Percentiles rank a stretch among this genome's conserved stretches.
Conservation (phyloP, 2,797 vertebrate species). For the Dipus sagitta region DNA sequence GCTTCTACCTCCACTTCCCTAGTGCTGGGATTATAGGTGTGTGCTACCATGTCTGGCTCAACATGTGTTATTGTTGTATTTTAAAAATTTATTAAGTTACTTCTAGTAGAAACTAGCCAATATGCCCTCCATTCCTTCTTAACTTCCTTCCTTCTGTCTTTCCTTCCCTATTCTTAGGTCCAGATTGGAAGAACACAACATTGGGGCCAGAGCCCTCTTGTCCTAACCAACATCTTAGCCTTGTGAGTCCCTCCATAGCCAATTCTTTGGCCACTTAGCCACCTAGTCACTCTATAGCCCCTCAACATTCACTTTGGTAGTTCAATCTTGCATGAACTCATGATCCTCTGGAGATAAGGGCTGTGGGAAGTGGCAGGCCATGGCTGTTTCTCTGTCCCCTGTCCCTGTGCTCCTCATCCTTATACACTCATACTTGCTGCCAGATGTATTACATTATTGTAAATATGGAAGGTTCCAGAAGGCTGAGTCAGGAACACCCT, state of each 20-base stretch:
- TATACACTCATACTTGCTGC: too few relatives aligned
- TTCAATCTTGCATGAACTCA: not conserved
- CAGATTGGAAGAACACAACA: not conserved
- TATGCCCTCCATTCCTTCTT: not conserved
- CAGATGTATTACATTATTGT: not conserved
- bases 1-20: not conserved
- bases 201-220: not conserved
- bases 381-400: too few relatives aligned
- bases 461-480: not conserved
- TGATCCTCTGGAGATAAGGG: not conserved
- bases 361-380: not conserved
- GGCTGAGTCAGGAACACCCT: not conserved
- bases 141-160: too few relatives aligned
- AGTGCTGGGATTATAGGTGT: not conserved
- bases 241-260: not conserved
- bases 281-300: not conserved
- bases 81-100: not conserved
- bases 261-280: not conserved
- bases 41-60: not conserved
- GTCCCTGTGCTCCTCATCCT: not conserved
- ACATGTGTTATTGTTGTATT: not conserved
- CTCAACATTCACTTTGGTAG: not conserved
- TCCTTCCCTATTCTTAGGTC: not conserved
- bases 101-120: constrained; percentile 30
- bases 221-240: not conserved